Evolutionary conservation across 2,797 vertebrate genomes (phyloP).

Genomic region (Stomatorhinus walkeri): DNA sequence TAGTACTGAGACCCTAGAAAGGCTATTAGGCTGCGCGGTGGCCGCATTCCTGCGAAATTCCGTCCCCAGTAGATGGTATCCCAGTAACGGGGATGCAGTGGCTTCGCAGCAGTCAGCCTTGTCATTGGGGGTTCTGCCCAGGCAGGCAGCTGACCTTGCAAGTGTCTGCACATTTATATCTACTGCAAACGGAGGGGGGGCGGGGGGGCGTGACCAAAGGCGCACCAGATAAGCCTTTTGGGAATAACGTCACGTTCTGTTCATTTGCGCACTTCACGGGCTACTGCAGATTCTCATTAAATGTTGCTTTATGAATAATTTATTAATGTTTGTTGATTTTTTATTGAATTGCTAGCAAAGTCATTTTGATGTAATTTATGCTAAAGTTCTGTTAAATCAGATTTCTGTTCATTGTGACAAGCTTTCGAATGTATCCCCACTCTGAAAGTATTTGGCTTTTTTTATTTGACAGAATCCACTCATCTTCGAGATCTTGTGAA

Average conservation of each 20-base stretch:
- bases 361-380: not conserved
- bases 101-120: not conserved
- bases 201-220: not conserved
- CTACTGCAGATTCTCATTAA: not conserved
- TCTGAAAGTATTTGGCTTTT: not conserved
- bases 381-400: too few species aligned
- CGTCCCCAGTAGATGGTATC: not conserved
- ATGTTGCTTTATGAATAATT: not conserved
- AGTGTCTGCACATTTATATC: not conserved
- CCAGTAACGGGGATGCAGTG: not conserved
- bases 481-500: slow-evolving; percentile 35
- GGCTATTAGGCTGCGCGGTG: not conserved
- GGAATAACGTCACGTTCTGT: not conserved
- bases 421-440: not conserved
- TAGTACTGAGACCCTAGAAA: not conserved
- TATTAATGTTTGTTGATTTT: not conserved
- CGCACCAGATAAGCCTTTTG: not conserved
- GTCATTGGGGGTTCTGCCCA: not conserved
- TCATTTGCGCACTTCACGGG: not conserved
- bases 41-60: not conserved
- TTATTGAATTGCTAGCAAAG: not conserved
- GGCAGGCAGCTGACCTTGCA: not conserved
- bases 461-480: not conserved
- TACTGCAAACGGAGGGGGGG: not conserved
- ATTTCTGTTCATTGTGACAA: not conserved